These are phyloP conservation scores for Archocentrus centrarchus DNA, from an alignment of 2,113 vertebrate species.

Conservation along the genomic window DNA sequence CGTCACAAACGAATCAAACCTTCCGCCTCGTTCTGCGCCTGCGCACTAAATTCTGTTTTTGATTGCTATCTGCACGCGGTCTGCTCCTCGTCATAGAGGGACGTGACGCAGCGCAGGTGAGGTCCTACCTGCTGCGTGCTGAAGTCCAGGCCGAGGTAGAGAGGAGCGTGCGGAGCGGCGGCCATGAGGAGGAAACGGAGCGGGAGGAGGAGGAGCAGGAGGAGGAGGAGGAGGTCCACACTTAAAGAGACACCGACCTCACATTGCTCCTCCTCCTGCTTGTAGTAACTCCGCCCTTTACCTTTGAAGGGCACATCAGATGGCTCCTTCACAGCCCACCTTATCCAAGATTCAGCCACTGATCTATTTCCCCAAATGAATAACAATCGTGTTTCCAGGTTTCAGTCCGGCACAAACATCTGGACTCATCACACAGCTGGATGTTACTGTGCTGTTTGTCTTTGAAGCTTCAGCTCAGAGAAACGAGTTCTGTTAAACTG, in stretches of 20 bases:
- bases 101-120: not conserved
- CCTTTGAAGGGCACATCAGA: too few species aligned
- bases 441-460: too few species aligned
- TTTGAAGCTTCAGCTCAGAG: too few species aligned
- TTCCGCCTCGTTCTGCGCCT: not conserved
- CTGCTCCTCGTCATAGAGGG: not conserved
- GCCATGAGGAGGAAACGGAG: slow-evolving; percentile 56
- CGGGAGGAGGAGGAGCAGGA: not conserved
- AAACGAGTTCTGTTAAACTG: too few species aligned
- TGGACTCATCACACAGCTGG: too few species aligned
- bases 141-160: slow-evolving; percentile 91
- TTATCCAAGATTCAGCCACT: too few species aligned
- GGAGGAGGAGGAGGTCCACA: not conserved
- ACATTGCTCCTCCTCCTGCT: not conserved
- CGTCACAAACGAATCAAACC: not conserved
- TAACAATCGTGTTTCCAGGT: too few species aligned
- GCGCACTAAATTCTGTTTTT: too few species aligned
- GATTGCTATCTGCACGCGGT: not conserved
- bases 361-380: too few species aligned
- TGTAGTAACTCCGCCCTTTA: too few species aligned
- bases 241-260: not conserved
- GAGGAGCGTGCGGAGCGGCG: slow-evolving; percentile 28
- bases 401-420: too few species aligned
- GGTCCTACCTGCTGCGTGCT: slow-evolving; percentile 92
- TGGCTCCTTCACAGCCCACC: too few species aligned